Base-by-base conservation (phyloP, 53 echinoderm and acorn worm species). In the Astropecten irregularis region DNA sequence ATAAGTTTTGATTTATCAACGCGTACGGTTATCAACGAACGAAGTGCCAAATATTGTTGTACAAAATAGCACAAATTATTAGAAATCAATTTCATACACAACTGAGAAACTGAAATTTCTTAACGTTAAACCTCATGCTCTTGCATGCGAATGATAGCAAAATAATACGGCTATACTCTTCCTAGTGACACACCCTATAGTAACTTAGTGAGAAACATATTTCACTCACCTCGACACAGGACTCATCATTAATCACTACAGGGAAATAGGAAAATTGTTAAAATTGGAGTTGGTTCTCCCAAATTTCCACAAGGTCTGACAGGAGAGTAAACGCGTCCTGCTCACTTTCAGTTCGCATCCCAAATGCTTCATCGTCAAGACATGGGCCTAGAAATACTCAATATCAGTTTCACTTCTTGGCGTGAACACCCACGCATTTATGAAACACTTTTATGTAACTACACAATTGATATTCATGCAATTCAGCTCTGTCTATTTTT, bases 391-490 rank as follows among this genome's bases (percentile, higher is more conserved):
- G 49, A 79, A 79, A 79, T 61, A 76, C 76, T 56, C 57, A 2
- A 28, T 38, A 76, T 76, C 57, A 39, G 4, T 57, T 76, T 76
- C 76, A 39, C 21, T 15, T n/a, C n/a, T n/a, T n/a, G n/a, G n/a
- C n/a, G n/a, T n/a, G n/a, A 18, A 20, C 62, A 47, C 79, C 79
- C 79, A 79, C 79, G 79, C 79, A 16, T 62, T 56, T 61, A 47
- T 62, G 22, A 48, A 44, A 46, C 62, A n/a, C 40, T 61, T 79
- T 79, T 79, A 79, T 79, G 79, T 62, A 79, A 79, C 79, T 13
- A 19, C 47, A 79, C 79, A 79, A 79, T 79, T 79, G 61, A 29
- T 46, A 79, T 79, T 79, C 79, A 79, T 79, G 30, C 61, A n/a
- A 79, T 79, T 79, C 79, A 62, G 42, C 18, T 2, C 20, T 73